Evolutionary conservation across 2,797 vertebrate genomes (phyloP).

Genomic region (Harpagifer antarcticus): DNA sequence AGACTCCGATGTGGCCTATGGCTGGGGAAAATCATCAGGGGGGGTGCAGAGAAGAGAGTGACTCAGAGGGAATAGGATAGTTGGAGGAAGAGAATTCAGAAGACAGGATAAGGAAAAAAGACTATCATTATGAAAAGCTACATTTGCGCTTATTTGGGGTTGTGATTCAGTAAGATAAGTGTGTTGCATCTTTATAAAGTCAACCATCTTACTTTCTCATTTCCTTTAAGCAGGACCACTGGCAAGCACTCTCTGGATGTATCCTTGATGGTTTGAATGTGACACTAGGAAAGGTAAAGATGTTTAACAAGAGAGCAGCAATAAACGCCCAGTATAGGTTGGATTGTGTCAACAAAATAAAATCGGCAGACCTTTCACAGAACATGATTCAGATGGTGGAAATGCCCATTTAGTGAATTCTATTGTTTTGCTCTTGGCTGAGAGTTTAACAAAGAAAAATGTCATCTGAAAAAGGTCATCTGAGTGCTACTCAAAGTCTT

Average conservation of each 20-base stretch:
- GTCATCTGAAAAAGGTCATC: too few species aligned
- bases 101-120: neutral
- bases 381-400: too few species aligned
- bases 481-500: too few species aligned
- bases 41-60: neutral
- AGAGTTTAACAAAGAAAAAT: too few species aligned
- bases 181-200: neutral
- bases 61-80: neutral
- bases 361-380: neutral
- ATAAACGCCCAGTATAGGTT: neutral
- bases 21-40: neutral
- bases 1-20: neutral
- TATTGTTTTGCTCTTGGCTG: too few species aligned
- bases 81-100: neutral
- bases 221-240: neutral
- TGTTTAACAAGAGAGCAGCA: neutral
- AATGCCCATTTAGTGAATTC: too few species aligned
- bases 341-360: neutral
- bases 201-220: too few species aligned
- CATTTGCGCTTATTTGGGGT: neutral
- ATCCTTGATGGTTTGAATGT: neutral
- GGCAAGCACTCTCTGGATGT: neutral
- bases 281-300: neutral
- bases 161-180: neutral
- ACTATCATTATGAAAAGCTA: neutral